A percentile compares a stretch with the other conserved stretches of the same genome.
These are phyloP conservation scores for Papilio helenus DNA, from an alignment of 1,140 invertebrate species.

Conservation along the genomic window DNA sequence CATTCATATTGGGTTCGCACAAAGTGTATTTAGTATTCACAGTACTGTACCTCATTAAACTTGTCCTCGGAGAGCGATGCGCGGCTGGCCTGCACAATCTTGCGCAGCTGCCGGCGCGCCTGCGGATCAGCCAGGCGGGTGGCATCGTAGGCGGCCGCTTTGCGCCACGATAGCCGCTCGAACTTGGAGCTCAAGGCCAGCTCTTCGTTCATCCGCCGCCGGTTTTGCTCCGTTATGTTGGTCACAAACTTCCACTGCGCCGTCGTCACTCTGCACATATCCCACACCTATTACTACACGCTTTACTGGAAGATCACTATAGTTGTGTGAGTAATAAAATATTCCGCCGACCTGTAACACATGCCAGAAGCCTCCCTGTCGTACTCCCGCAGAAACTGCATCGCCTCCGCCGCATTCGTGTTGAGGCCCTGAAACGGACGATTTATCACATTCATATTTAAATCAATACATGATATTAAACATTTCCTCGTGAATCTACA, in stretches of 20 bases:
- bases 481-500: background rate
- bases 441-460: background rate
- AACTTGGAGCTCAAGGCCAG: slow-evolving; percentile 88
- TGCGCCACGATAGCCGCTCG: slow-evolving; percentile 88
- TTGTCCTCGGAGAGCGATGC: slow-evolving; percentile 89
- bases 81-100: slow-evolving; percentile 87
- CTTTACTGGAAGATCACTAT: background rate
- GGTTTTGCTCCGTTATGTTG: slow-evolving; percentile 89
- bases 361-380: slow-evolving; percentile 88
- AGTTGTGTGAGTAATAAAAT: background rate
- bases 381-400: slow-evolving; percentile 89
- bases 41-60: slow-evolving; percentile 86
- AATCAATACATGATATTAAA: background rate
- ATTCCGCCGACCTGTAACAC: slow-evolving; percentile 83
- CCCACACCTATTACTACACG: background rate
- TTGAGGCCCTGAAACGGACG: slow-evolving; percentile 85
- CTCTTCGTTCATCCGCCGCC: slow-evolving; percentile 88
- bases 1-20: background rate
- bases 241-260: slow-evolving; percentile 91
- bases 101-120: slow-evolving; percentile 87
- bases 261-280: slow-evolving; percentile 83
- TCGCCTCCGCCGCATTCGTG: slow-evolving; percentile 86
- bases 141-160: slow-evolving; percentile 87
- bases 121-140: slow-evolving; percentile 86
- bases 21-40: too few relatives aligned